Evolutionary conservation across 2,113 vertebrate species (phyloP).

Genomic region (Amphiprion ocellaris): DNA sequence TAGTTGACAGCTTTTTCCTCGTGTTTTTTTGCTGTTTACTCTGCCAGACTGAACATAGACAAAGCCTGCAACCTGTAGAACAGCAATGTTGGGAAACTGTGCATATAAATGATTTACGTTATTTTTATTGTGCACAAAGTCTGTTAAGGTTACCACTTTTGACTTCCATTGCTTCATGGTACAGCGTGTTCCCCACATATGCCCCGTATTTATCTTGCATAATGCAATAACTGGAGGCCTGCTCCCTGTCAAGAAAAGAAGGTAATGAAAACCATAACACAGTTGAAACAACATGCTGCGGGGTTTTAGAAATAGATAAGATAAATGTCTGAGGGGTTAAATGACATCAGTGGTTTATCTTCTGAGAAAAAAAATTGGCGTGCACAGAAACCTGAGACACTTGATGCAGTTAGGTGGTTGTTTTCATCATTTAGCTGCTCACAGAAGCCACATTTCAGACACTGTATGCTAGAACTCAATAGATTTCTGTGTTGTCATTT

Average conservation of each 20-base stretch:
- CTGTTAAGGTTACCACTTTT: not conserved
- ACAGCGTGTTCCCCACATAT: slow-evolving; percentile 55
- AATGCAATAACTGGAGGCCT: slow-evolving; percentile 47
- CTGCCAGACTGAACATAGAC: not conserved
- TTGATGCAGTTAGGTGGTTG: slow-evolving; percentile 9
- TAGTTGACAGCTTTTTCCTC: not conserved
- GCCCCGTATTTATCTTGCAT: slow-evolving; percentile 54
- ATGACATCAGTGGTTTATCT: slow-evolving; percentile 43
- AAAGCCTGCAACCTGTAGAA: too few species aligned
- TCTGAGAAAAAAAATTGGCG: not conserved
- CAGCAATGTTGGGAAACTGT: not conserved
- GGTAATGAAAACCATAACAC: slow-evolving; percentile 64
- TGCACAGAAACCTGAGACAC: slow-evolving; percentile 18
- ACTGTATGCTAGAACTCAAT: not conserved
- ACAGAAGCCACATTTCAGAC: slow-evolving; percentile 5
- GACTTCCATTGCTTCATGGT: slow-evolving; percentile 34
- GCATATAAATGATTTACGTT: not conserved
- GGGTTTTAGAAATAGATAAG: slow-evolving; percentile 50
- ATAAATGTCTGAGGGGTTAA: slow-evolving; percentile 46
- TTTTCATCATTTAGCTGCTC: slow-evolving; percentile 29
- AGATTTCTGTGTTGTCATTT: slow-evolving; percentile 20
- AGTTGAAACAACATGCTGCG: slow-evolving; percentile 29
- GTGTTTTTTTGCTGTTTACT: not conserved
- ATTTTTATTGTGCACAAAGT: not conserved
- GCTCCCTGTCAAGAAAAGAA: slow-evolving; percentile 50